Percentiles rank a stretch among this genome's conserved stretches.
Evolutionary conservation across 37 sponge, comb jelly and placozoan species (phyloP).

Genomic region (Theonella swinhoei): DNA sequence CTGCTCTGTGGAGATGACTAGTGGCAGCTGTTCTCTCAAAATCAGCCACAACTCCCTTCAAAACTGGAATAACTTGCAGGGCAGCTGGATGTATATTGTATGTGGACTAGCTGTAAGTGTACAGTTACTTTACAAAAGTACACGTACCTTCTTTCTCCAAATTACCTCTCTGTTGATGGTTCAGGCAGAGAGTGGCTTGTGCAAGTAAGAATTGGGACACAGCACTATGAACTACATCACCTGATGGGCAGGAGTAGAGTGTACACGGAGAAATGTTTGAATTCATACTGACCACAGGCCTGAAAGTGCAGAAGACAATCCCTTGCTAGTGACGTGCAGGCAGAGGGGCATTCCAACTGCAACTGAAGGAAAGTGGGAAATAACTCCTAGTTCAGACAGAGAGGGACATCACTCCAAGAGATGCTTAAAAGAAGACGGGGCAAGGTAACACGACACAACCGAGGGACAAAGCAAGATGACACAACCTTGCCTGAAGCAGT

Average conservation of each 20-base stretch:
- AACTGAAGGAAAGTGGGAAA: not conserved
- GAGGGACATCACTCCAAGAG: too few relatives aligned
- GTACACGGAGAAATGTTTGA: not conserved
- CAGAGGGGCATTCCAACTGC: not conserved
- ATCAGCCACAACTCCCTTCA: not conserved
- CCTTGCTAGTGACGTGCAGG: not conserved
- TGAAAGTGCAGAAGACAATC: slow-evolving; percentile 2
- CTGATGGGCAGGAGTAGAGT: not conserved
- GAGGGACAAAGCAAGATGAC: too few relatives aligned
- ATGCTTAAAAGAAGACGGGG: too few relatives aligned
- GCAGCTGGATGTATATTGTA: too few relatives aligned
- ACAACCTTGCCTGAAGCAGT: too few relatives aligned
- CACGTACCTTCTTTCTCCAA: not conserved
- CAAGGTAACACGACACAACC: too few relatives aligned
- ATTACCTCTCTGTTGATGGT: not conserved
- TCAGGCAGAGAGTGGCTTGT: not conserved
- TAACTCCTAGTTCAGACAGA: too few relatives aligned
- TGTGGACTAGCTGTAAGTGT: too few relatives aligned
- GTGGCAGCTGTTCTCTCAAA: not conserved
- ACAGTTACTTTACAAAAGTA: too few relatives aligned
- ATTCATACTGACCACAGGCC: not conserved
- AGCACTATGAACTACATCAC: not conserved
- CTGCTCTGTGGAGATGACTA: not conserved
- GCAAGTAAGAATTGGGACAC: not conserved
- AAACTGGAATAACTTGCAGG: not conserved